Base-by-base conservation (phyloP, 2,113 vertebrate genomes). In the Embiotoca jacksoni region DNA sequence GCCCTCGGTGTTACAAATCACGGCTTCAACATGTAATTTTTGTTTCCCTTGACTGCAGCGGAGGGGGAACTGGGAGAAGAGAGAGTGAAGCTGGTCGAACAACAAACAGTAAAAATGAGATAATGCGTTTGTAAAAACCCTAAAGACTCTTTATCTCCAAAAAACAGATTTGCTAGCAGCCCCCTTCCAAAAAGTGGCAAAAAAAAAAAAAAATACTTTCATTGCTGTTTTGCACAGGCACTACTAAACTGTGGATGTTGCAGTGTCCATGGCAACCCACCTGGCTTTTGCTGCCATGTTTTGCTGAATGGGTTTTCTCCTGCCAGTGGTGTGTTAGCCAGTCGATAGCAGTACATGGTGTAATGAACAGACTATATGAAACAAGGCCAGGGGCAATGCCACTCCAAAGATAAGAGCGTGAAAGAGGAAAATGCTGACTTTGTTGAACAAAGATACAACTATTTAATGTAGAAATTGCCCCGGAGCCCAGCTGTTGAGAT, bases 81-180 rank as follows among this genome's bases (percentile, higher is more conserved):
- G 63, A 13, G 72, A 73, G 55, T 23, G 65, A 80, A 82, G 85
- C 86, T 80, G 88, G 64, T 79, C n/a, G 69, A 83, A 81, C 76
- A 83, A 67, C 63, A 82, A 84, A 80, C 77, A 61, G 46, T 41
- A 61, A 66, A 81, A 68, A 69, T 37, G 9, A 72, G 78, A 80
- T 84, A 80, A 81, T 62, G 69, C 2, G 49, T 77, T 80, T 82
- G 75, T 69, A 80, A 77, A 83, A 85, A 75, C 89, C 84, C 89
- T 65, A 84, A 82, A 89, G 87, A 84, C 75, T 77, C 80, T 89
- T 88, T 89, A 91, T 91, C 89, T 77, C 84, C 57, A 53, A 85
- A 75, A 79, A 86, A n/a, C 82, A 91, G 80, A 86, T 84, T 83
- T 73, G 15, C 37, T 53, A 8, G 10, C 44, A 57, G 3, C 16